Evolutionary conservation across 2,888 invertebrate species (phyloP).

Genomic region (Mesorhabditis belari): DNA sequence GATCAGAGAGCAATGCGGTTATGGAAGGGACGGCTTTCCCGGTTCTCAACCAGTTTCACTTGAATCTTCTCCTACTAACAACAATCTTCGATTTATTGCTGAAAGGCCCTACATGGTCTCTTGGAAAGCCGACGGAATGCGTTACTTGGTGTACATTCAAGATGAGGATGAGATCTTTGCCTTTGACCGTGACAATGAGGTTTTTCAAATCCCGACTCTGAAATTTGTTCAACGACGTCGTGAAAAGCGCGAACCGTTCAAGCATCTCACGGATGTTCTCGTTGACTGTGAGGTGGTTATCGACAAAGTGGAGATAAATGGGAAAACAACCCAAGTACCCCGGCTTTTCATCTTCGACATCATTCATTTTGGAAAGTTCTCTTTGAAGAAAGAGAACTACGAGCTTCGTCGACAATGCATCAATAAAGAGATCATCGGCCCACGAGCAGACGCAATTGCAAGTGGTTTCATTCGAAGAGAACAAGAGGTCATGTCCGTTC

Average conservation of each 20-base stretch:
- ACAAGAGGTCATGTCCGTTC: slow-evolving; percentile 58
- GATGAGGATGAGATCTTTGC: slow-evolving; percentile 79
- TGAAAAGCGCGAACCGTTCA: slow-evolving; percentile 64
- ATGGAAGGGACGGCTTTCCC: slow-evolving; percentile 71
- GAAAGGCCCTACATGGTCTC: slow-evolving; percentile 86
- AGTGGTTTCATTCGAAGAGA: too few species aligned
- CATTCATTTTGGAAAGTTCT: slow-evolving; percentile 71
- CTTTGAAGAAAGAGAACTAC: slow-evolving; percentile 73
- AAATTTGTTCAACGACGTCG: too few species aligned
- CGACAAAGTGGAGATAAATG: slow-evolving; percentile 66
- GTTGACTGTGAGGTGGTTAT: slow-evolving; percentile 51
- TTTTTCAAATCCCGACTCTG: slow-evolving; percentile 59
- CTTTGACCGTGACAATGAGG: slow-evolving; percentile 86
- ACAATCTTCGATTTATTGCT: slow-evolving; percentile 70
- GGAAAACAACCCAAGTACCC: slow-evolving; percentile 65
- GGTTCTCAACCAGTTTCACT: slow-evolving; percentile 96
- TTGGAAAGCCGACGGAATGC: slow-evolving; percentile 97
- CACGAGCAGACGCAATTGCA: slow-evolving; percentile 70
- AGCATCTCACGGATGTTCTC: slow-evolving; percentile 30
- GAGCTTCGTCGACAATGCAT: slow-evolving; percentile 73
- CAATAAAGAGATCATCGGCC: slow-evolving; percentile 59
- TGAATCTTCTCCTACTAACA: slow-evolving; percentile 59
- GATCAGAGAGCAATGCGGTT: slow-evolving; percentile 32
- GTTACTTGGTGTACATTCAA: slow-evolving; percentile 94
- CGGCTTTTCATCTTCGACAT: slow-evolving; percentile 92